Percentiles rank a stretch among this genome's conserved stretches.
phyloP scores from a whole-genome alignment of 1,140 invertebrate genomes.

The Odontomachus brunneus region DNA sequence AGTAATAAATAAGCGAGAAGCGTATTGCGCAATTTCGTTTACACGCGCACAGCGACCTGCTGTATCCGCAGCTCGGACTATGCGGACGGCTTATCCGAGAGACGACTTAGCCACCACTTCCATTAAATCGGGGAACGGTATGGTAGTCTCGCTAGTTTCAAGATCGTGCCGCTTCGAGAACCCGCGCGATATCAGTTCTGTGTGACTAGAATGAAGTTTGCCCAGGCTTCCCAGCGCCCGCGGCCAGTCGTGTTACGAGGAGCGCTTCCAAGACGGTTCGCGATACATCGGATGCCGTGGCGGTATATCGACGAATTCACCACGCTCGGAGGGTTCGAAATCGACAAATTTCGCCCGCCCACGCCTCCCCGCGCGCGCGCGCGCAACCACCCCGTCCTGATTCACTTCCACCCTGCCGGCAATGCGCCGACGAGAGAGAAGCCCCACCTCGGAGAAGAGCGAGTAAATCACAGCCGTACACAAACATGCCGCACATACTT shows the following conservation, averaged over 20 bases:
- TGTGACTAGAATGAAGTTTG: slow-evolving; percentile 71
- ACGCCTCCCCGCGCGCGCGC: slow-evolving; percentile 9
- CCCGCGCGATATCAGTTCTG: slow-evolving; percentile 62
- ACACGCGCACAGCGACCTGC: neutral
- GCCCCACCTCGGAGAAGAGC: slow-evolving; percentile 59
- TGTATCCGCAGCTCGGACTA: slow-evolving; percentile 17
- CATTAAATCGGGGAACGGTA: slow-evolving; percentile 40
- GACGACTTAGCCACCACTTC: slow-evolving; percentile 1
- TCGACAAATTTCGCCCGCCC: slow-evolving; percentile 77
- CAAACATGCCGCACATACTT: slow-evolving; percentile 80
- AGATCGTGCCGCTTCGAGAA: slow-evolving; percentile 47
- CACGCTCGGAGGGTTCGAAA: slow-evolving; percentile 65
- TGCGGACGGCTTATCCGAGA: slow-evolving; percentile 18
- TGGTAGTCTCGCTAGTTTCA: slow-evolving; percentile 49
- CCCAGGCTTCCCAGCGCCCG: slow-evolving; percentile 60
- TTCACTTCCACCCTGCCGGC: slow-evolving; percentile 24
- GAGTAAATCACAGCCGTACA: slow-evolving; percentile 81
- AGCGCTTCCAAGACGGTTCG: slow-evolving; percentile 64
- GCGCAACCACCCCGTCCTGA: neutral
- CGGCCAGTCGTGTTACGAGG: slow-evolving; percentile 63
- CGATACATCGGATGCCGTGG: slow-evolving; percentile 48
- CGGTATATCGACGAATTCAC: slow-evolving; percentile 75
- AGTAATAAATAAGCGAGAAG: no score
- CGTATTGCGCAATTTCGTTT: no score
- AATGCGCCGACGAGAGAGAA: slow-evolving; percentile 30